These are phyloP conservation scores for Melangyna quadrimaculata DNA, from an alignment of 2,888 invertebrate genomes.

Conservation along the genomic window DNA sequence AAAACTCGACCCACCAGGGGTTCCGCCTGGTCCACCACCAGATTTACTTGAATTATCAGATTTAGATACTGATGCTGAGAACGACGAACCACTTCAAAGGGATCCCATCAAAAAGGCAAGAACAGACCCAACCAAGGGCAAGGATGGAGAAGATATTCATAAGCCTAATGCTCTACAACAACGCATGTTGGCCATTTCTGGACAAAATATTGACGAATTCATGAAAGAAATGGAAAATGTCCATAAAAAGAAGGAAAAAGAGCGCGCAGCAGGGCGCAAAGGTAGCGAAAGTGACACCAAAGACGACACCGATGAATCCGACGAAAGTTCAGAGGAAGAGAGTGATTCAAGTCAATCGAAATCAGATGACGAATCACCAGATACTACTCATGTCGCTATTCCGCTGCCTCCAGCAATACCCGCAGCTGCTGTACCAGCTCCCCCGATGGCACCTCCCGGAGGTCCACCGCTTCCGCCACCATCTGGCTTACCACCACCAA, in stretches of 20 bases:
- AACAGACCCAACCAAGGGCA: slow-evolving; percentile 78
- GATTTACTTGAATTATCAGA: slow-evolving; percentile 86
- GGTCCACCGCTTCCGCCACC: slow-evolving; percentile 82
- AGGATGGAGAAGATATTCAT: slow-evolving; percentile 73
- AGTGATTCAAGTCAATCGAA: slow-evolving; percentile 56
- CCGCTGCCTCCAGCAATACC: slow-evolving; percentile 74
- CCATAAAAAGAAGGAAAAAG: slow-evolving; percentile 87
- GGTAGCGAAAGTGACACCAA: slow-evolving; percentile 73
- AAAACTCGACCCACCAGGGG: slow-evolving; percentile 89
- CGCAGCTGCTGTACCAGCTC: slow-evolving; percentile 69
- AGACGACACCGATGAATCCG: slow-evolving; percentile 70
- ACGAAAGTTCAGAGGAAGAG: slow-evolving; percentile 69
- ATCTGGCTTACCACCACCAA: slow-evolving; percentile 81
- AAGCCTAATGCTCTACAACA: slow-evolving; percentile 91
- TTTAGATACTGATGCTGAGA: slow-evolving; percentile 81
- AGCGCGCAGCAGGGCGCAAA: slow-evolving; percentile 83
- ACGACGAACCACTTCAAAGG: slow-evolving; percentile 77
- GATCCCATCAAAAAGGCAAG: slow-evolving; percentile 76
- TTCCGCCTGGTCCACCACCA: slow-evolving; percentile 92
- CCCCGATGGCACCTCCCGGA: slow-evolving; percentile 78
- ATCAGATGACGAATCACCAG: slow-evolving; percentile 57
- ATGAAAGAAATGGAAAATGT: slow-evolving; percentile 96
- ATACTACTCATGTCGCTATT: slow-evolving; percentile 72
- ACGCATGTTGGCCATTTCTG: slow-evolving; percentile 93
- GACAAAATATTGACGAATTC: slow-evolving; percentile 95